Percentiles rank a stretch among this genome's conserved stretches.
phyloP scores from a whole-genome alignment of 2,113 vertebrate genomes.

The Dendrocopos noguchii region DNA sequence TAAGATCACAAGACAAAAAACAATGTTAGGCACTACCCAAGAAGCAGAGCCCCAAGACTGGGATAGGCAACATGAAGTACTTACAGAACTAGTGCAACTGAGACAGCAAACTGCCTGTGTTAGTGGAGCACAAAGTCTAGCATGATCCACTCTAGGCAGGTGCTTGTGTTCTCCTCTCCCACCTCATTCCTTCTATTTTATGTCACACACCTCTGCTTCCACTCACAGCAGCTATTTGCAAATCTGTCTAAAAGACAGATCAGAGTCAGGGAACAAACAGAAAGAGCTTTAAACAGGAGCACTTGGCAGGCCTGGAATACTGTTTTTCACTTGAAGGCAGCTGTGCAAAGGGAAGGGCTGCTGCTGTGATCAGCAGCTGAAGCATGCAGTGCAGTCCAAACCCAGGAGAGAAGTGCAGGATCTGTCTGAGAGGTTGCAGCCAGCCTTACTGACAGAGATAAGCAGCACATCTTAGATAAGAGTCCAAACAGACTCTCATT shows the following conservation, averaged over 20 bases:
- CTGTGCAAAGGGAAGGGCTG: neutral
- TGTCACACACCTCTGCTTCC: neutral
- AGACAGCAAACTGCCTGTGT: neutral
- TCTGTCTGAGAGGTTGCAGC: neutral
- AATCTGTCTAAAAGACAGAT: neutral
- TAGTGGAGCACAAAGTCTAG: neutral
- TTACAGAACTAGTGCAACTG: neutral
- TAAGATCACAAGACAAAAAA: neutral
- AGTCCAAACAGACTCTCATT: neutral
- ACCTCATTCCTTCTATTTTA: neutral
- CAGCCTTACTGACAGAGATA: neutral
- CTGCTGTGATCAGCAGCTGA: accelerated
- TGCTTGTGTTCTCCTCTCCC: neutral
- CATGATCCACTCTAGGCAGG: neutral
- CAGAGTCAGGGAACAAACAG: neutral
- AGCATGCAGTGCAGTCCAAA: neutral
- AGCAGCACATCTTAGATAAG: neutral
- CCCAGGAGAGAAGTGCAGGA: neutral
- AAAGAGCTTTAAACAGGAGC: neutral
- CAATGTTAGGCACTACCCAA: neutral
- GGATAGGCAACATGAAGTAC: neutral
- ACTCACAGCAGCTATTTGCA: neutral
- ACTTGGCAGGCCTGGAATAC: neutral
- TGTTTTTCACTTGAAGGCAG: neutral
- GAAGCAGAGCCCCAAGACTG: neutral